Evolutionary conservation across 2,888 invertebrate species (phyloP).

Genomic region (Reticulitermes lucifugus): DNA sequence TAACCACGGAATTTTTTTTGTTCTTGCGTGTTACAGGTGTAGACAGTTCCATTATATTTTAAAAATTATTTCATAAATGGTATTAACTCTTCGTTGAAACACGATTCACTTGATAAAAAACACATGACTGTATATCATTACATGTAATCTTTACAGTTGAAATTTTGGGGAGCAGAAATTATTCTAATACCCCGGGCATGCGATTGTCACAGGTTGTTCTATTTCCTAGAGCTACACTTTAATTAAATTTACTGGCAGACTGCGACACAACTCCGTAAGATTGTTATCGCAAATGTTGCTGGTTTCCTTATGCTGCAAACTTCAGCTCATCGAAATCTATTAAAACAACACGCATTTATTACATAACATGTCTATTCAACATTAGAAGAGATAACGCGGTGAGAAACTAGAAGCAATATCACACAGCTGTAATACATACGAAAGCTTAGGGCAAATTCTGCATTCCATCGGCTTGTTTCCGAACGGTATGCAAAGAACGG

Average conservation of each 20-base stretch:
- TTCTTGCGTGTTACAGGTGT: conserved; percentile 27
- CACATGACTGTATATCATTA: background rate
- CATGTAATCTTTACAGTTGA: conserved; percentile 7
- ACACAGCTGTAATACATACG: background rate
- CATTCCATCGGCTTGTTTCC: too few relatives aligned
- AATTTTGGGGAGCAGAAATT: background rate
- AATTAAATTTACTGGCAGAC: background rate
- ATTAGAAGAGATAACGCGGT: background rate
- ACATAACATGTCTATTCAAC: background rate
- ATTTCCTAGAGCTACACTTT: background rate
- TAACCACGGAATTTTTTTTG: background rate
- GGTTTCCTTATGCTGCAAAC: background rate
- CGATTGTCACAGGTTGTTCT: background rate
- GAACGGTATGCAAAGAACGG: too few relatives aligned
- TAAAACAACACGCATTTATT: background rate
- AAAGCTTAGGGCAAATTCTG: too few relatives aligned
- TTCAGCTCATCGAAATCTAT: background rate
- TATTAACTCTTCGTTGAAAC: conserved; percentile 20
- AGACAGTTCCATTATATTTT: conserved; percentile 15
- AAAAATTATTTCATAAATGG: conserved; percentile 18
- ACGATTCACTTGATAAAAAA: conserved; percentile 10
- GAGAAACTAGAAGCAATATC: background rate
- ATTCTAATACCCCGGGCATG: background rate
- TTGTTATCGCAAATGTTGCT: background rate
- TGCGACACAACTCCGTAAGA: background rate